phyloP scores from a whole-genome alignment of 2,797 vertebrate genomes.

The Pseudochromis fuscus region DNA sequence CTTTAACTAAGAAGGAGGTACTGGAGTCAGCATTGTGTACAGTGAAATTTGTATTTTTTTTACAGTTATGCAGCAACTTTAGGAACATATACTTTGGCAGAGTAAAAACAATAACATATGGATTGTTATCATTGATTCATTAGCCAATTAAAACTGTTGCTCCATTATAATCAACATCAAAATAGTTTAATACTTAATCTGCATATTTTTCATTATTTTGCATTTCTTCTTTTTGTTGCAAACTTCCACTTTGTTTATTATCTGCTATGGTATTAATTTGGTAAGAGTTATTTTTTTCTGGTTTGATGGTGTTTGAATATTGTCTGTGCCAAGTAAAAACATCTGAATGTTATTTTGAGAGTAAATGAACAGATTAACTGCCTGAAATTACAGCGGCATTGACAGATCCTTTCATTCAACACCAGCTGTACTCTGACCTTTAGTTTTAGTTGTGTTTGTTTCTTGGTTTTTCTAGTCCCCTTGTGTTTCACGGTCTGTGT shows the following conservation, averaged over 20 bases:
- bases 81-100: no score
- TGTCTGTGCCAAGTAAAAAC: neutral
- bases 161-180: no score
- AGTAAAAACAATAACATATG: no score
- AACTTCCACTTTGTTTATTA: no score
- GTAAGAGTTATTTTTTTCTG: neutral
- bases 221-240: neutral
- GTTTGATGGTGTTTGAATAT: neutral
- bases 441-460: no score
- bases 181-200: no score
- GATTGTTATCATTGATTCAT: no score
- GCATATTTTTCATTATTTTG: neutral
- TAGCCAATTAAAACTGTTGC: no score
- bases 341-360: neutral
- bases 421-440: constrained; percentile 1
- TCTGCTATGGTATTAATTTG: neutral
- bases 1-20: constrained; percentile 10
- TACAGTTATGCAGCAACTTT: no score
- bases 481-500: no score
- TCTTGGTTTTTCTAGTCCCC: no score
- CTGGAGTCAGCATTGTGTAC: constrained; percentile 9
- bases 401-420: constrained; percentile 3
- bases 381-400: neutral
- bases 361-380: neutral
- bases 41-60: neutral